Percentiles rank a stretch among this genome's conserved stretches.
Evolutionary conservation across 2,113 vertebrate species (phyloP).

Genomic region (Nanger granti): DNA sequence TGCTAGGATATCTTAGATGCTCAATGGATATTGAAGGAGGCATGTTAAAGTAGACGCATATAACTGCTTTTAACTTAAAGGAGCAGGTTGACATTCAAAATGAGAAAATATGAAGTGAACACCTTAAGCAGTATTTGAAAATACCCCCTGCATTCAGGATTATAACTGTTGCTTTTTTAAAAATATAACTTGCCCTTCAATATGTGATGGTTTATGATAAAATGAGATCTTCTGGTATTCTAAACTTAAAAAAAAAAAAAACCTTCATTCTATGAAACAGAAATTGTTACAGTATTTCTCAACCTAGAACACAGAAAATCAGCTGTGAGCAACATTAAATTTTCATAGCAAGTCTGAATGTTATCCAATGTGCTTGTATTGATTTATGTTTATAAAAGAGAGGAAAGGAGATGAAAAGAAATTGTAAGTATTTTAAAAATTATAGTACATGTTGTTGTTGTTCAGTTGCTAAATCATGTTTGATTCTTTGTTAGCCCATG

Average conservation of each 20-base stretch:
- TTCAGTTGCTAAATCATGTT: background rate
- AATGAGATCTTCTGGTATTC: background rate
- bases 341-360: background rate
- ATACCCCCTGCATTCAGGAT: background rate
- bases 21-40: too few relatives aligned
- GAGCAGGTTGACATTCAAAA: background rate
- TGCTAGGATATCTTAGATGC: rapidly evolving
- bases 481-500: background rate
- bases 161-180: background rate
- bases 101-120: background rate
- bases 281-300: background rate
- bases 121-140: background rate
- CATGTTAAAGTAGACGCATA: background rate
- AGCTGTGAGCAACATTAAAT: background rate
- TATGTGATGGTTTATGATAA: background rate
- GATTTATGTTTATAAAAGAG: background rate
- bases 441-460: background rate
- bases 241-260: background rate
- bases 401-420: background rate
- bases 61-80: background rate
- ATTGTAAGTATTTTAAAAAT: background rate
- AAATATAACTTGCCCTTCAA: background rate
- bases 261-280: background rate
- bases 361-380: background rate
- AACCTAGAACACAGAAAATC: background rate